These are phyloP conservation scores for Falco concolor DNA, from an alignment of 2,797 vertebrate species.

Conservation along the genomic window DNA sequence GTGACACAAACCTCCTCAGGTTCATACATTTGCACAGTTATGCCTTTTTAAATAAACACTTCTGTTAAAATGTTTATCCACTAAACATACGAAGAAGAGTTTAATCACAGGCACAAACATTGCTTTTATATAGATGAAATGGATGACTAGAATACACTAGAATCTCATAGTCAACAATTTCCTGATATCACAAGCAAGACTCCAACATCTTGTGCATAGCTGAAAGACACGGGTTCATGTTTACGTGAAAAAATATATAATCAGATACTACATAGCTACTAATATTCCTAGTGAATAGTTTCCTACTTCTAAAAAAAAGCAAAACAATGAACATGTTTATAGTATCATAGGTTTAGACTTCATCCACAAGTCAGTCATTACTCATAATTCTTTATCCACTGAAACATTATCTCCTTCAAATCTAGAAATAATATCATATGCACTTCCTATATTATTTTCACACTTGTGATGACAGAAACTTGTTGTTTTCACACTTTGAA, in stretches of 20 bases:
- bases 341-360: not conserved
- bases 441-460: not conserved
- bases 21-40: constrained; percentile 6
- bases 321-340: not conserved
- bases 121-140: not conserved
- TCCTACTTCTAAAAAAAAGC: not conserved
- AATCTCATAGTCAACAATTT: not conserved
- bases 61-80: constrained; percentile 6
- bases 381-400: not conserved
- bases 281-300: not conserved
- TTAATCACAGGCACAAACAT: not conserved
- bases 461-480: not conserved
- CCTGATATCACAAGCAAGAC: not conserved
- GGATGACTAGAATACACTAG: too few relatives aligned
- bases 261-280: not conserved
- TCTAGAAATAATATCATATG: not conserved
- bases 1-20: constrained; percentile 35
- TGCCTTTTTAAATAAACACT: constrained; percentile 25
- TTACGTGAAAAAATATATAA: not conserved
- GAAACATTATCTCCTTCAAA: not conserved
- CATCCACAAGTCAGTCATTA: not conserved
- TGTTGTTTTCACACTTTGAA: not conserved
- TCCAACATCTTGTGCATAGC: not conserved
- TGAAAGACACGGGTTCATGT: not conserved
- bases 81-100: not conserved